These are phyloP conservation scores for Pangasius djambal DNA, from an alignment of 2,797 vertebrate genomes.

Conservation along the genomic window DNA sequence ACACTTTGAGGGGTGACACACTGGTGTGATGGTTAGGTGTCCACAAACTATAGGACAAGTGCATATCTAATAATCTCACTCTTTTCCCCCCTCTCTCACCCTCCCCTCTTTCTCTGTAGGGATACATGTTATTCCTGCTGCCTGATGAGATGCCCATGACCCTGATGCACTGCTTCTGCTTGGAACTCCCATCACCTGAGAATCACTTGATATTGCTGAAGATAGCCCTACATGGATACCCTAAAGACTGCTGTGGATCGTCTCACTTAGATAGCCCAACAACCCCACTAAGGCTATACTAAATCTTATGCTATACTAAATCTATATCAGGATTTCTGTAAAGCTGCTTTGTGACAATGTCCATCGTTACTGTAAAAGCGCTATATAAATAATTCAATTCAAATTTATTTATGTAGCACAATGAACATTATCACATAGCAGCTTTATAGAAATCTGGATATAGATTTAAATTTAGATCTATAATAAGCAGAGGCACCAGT, in stretches of 20 bases:
- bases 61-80: background rate
- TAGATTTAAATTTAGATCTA: background rate
- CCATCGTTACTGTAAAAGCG: background rate
- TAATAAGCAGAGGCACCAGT: background rate
- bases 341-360: background rate
- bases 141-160: too few relatives aligned
- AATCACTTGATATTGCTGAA: too few relatives aligned
- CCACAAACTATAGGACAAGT: background rate
- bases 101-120: too few relatives aligned
- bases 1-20: background rate
- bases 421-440: too few relatives aligned
- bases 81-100: too few relatives aligned
- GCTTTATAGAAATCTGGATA: background rate
- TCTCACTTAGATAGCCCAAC: background rate
- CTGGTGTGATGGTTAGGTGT: background rate
- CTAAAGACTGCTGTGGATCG: too few relatives aligned
- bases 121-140: background rate
- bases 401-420: too few relatives aligned
- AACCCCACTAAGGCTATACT: background rate
- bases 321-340: too few relatives aligned
- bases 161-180: too few relatives aligned
- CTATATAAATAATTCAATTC: background rate
- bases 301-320: too few relatives aligned
- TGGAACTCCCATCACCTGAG: background rate
- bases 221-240: too few relatives aligned